Evolutionary conservation across 2,797 vertebrate species (phyloP), one percentile per base, ranked within the genome.

Genomic region (Neosalanx taihuensis): DNA sequence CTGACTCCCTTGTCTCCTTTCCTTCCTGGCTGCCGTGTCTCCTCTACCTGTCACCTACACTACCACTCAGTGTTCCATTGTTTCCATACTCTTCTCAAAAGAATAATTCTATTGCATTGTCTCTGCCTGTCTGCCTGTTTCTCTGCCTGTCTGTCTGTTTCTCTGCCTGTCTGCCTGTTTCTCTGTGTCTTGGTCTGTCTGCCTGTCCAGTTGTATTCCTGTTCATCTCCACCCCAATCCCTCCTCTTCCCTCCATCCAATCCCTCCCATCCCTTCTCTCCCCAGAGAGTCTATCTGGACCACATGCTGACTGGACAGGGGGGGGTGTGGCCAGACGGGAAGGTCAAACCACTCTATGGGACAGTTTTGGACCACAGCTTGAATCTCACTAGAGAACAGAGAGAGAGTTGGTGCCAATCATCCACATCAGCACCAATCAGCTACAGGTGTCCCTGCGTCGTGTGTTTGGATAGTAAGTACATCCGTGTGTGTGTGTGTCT

Each of bases 331-430:
- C 65, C 73, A 73, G 29, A 75, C 65, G 73, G 67, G 76, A 78
- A 77, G 72, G 72, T 67, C 75, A 81, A 76, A 78, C 76, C 74
- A 71, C 73, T 18, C 69, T 6, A 17, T n/a, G 18, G 51, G 51
- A 56, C 15, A 10, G 33, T 64, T 64, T 37, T 60, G 67, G 70
- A 76, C 67, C 18, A 0, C 51, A 56, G 51, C 18, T 64, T 29
- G 72, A 72, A 74, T 78, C 73, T 78, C 74, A 76, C 23, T 71
- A 62, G 18, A 31, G 26, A 62, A 57, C 17, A 57, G 26, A 49
- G 29, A 62, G 15, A 17, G 15, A 17, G 49, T 56, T 17, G 15
- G 15, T 6, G 5, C 15, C 5, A 56, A 2, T 46, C 41, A 46
- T 46, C 41, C 41, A 46, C 51, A n/a, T n/a, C 18, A 56, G 17